Percentiles rank a stretch among this genome's conserved stretches.
Evolutionary conservation across 2,888 invertebrate species (phyloP).

Genomic region (Adineta ricciae): DNA sequence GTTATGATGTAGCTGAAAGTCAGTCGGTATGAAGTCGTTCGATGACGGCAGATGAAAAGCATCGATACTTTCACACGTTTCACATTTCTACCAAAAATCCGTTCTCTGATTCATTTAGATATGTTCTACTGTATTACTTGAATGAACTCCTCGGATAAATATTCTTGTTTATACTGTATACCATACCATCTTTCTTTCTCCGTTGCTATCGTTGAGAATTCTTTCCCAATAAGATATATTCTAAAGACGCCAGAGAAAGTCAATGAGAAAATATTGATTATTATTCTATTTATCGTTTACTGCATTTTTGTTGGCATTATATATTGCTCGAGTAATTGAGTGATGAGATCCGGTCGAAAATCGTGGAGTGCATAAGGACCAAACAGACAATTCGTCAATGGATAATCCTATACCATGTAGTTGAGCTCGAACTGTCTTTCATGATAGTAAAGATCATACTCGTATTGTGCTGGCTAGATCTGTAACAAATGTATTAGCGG

Average conservation of each 20-base stretch:
- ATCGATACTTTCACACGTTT: constrained; percentile 57
- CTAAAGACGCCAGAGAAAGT: neutral
- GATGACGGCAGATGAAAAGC: constrained; percentile 66
- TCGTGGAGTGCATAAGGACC: constrained; percentile 68
- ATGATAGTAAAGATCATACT: too few species aligned
- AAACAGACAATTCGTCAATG: constrained; percentile 71
- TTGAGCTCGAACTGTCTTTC: too few species aligned
- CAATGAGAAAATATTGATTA: too few species aligned
- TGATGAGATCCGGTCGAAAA: constrained; percentile 75
- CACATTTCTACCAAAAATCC: too few species aligned
- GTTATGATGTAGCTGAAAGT: constrained; percentile 60
- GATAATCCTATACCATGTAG: constrained; percentile 56
- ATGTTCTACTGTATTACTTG: too few species aligned
- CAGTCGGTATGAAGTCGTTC: constrained; percentile 82
- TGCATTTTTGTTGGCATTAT: constrained; percentile 70
- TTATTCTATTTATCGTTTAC: too few species aligned
- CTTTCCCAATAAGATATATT: constrained; percentile 22
- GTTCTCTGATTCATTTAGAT: too few species aligned
- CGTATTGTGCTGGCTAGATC: neutral
- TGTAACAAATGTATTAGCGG: constrained; percentile 40
- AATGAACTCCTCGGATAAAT: constrained; percentile 60
- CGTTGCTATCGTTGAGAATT: constrained; percentile 60
- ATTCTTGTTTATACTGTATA: constrained; percentile 68
- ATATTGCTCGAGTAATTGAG: constrained; percentile 58
- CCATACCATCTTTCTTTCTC: constrained; percentile 78